Conservation (phyloP, 2,888 invertebrate genomes). For the Scrobipalpa costella region DNA sequence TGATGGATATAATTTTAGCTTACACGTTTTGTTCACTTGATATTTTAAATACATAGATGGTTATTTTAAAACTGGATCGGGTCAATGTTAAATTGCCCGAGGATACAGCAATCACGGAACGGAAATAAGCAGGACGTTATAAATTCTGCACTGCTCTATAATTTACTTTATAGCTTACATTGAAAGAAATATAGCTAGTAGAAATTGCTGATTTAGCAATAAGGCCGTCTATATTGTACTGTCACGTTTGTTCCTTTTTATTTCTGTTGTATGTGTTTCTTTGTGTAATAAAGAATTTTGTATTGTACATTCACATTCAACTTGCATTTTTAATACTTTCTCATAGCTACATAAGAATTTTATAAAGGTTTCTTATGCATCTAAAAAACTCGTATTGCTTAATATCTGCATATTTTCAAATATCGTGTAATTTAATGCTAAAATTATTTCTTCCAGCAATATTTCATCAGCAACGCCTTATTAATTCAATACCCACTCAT, state of each 20-base stretch:
- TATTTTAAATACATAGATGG: neutral
- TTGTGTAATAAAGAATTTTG: no score
- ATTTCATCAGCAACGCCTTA: constrained; percentile 15
- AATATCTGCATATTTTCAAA: neutral
- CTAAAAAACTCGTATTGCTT: no score
- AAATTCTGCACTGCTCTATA: constrained; percentile 37
- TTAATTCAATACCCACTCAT: constrained; percentile 33
- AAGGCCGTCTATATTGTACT: no score
- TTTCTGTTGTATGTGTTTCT: no score
- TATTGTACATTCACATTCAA: neutral
- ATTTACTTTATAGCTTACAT: neutral
- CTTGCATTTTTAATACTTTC: no score
- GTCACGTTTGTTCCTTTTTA: no score
- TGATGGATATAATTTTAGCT: no score
- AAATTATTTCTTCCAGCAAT: neutral
- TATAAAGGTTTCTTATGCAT: no score
- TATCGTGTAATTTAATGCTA: constrained; percentile 1
- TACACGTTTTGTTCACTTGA: no score
- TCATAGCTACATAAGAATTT: no score
- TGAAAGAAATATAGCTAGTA: neutral
- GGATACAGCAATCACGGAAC: constrained; percentile 43
- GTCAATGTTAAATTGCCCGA: constrained; percentile 51
- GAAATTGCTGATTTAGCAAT: no score
- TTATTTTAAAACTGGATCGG: constrained; percentile 51
- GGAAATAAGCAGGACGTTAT: constrained; percentile 49